phyloP scores from a whole-genome alignment of 2,797 vertebrate species.

The Mastacembelus armatus region DNA sequence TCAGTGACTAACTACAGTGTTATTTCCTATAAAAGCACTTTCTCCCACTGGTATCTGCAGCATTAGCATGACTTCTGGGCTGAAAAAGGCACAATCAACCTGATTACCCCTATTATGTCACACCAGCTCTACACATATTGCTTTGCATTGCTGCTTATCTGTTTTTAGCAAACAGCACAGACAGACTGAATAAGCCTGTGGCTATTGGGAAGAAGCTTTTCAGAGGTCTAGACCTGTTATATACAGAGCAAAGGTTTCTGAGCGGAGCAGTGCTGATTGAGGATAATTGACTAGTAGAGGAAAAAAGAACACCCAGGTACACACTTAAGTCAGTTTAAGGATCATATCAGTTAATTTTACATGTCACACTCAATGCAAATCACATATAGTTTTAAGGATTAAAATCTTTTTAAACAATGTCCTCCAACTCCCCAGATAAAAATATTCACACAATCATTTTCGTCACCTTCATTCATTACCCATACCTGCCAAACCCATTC shows the following conservation, averaged over 20 bases:
- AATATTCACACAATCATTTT: background rate
- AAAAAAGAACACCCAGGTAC: conserved; percentile 12
- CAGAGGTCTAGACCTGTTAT: conserved; percentile 42
- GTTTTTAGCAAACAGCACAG: conserved; percentile 51
- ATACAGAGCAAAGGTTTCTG: conserved; percentile 40
- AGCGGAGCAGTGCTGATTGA: conserved; percentile 8
- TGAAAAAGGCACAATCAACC: conserved; percentile 38
- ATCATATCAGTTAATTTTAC: background rate
- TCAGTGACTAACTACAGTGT: too few relatives aligned
- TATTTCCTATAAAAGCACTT: conserved; percentile 47
- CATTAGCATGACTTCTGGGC: conserved; percentile 37
- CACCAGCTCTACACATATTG: conserved; percentile 29
- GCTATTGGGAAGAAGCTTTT: conserved; percentile 14
- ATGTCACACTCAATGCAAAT: background rate
- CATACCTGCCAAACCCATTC: too few relatives aligned
- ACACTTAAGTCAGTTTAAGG: background rate
- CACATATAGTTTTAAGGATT: background rate
- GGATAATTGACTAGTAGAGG: conserved; percentile 30
- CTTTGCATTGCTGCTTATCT: conserved; percentile 46
- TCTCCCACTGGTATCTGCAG: conserved; percentile 21
- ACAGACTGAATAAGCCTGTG: conserved; percentile 43
- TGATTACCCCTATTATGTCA: conserved; percentile 63
- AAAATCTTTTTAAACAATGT: background rate
- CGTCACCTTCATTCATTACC: too few relatives aligned
- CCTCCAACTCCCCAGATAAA: background rate